Evolutionary conservation across 2,113 vertebrate species (phyloP).

Genomic region (Synchiropus splendidus): DNA sequence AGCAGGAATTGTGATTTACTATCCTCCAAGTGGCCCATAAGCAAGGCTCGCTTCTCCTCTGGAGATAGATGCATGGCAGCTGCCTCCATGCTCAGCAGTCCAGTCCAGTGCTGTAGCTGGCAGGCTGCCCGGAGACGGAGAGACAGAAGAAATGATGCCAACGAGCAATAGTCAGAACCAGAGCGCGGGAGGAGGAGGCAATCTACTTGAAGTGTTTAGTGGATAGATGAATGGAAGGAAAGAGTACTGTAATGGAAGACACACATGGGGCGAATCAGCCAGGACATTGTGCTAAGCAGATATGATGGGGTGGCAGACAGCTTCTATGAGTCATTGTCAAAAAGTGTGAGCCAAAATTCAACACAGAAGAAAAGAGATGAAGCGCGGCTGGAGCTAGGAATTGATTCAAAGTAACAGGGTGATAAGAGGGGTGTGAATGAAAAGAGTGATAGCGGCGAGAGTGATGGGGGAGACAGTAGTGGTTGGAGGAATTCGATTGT

Average conservation of each 20-base stretch:
- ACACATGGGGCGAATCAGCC: constrained; percentile 19
- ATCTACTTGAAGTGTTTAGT: constrained; percentile 26
- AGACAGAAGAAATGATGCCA: constrained; percentile 34
- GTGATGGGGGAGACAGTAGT: constrained; percentile 5
- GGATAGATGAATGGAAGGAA: constrained; percentile 28
- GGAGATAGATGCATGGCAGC: too few species aligned
- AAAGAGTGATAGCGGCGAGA: constrained; percentile 27
- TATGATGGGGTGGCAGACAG: constrained; percentile 37
- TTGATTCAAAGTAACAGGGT: constrained; percentile 24
- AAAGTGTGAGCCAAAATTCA: constrained; percentile 16
- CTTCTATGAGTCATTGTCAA: constrained; percentile 46
- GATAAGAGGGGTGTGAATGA: constrained; percentile 20
- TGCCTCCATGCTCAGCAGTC: too few species aligned
- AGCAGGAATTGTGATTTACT: too few species aligned
- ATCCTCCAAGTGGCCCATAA: too few species aligned
- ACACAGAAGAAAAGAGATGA: constrained; percentile 23
- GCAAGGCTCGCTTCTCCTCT: too few species aligned
- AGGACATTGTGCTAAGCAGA: constrained; percentile 41
- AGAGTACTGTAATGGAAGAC: constrained; percentile 37
- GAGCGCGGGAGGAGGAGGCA: constrained; percentile 15
- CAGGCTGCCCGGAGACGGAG: constrained; percentile 15
- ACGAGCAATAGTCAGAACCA: constrained; percentile 6
- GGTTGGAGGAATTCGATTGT: constrained; percentile 15
- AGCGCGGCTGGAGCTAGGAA: constrained; percentile 22
- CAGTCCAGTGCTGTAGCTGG: constrained; percentile 2